These are phyloP conservation scores for Triplophysa rosa DNA, from an alignment of 2,113 vertebrate species.

Conservation along the genomic window DNA sequence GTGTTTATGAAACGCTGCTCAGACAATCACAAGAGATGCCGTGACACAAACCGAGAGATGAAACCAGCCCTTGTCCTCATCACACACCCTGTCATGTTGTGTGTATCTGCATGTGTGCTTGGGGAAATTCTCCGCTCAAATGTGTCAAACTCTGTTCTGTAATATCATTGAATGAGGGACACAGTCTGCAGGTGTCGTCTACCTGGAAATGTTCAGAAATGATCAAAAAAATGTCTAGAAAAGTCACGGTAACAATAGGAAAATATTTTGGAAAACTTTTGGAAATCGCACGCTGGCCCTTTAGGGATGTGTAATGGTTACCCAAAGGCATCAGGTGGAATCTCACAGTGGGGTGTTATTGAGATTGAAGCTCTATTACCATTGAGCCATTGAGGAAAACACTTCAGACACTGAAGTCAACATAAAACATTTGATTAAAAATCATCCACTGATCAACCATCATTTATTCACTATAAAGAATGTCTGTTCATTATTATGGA, in stretches of 20 bases:
- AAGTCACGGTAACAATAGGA: too few species aligned
- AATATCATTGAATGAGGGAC: not conserved
- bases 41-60: not conserved
- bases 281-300: not conserved
- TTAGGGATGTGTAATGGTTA: not conserved
- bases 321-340: not conserved
- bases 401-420: not conserved
- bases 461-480: not conserved
- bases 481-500: not conserved
- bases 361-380: conserved; percentile 6
- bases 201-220: too few species aligned
- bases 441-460: not conserved
- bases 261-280: too few species aligned
- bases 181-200: too few species aligned
- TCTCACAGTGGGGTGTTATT: conserved; percentile 1
- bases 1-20: conserved; percentile 25
- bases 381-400: conserved; percentile 2
- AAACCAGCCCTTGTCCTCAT: too few species aligned
- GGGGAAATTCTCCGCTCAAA: not conserved
- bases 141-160: not conserved
- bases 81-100: too few species aligned
- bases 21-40: not conserved
- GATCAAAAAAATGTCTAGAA: too few species aligned
- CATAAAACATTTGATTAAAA: conserved; percentile 21
- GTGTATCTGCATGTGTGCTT: too few species aligned